These are phyloP conservation scores for Pyrgus malvae DNA, from an alignment of 2,888 invertebrate genomes.

Conservation along the genomic window DNA sequence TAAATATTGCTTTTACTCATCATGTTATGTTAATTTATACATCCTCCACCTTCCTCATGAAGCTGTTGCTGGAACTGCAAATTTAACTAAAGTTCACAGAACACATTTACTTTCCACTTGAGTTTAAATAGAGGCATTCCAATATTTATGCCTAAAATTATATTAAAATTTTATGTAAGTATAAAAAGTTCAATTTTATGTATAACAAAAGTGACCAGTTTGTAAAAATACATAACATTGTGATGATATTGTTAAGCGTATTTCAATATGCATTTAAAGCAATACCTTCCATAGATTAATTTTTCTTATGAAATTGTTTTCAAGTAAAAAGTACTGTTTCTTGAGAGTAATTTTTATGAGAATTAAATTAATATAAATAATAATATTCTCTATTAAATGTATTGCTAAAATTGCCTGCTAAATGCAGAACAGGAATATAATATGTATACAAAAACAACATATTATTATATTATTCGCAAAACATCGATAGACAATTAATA, in stretches of 20 bases:
- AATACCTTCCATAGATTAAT: constrained; percentile 41
- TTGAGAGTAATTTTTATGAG: constrained; percentile 1
- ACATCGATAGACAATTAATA: constrained; percentile 29
- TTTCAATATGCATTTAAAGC: constrained; percentile 39
- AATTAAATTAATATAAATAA: constrained; percentile 8
- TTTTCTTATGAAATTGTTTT: neutral
- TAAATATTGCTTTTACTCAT: no score
- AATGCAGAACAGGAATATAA: constrained; percentile 23
- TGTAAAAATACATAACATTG: constrained; percentile 32
- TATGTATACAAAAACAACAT: constrained; percentile 35
- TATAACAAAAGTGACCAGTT: constrained; percentile 6
- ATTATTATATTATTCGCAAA: constrained; percentile 10
- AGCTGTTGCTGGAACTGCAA: no score
- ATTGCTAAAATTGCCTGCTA: constrained; percentile 39
- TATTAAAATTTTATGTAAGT: no score
- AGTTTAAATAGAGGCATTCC: no score
- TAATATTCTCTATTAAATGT: constrained; percentile 37
- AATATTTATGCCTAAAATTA: no score
- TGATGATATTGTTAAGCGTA: constrained; percentile 43
- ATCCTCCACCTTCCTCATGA: no score
- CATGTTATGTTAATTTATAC: no score
- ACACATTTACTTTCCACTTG: no score
- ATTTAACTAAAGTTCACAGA: no score
- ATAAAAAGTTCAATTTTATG: no score
- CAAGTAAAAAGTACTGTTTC: neutral